A percentile compares a stretch with the other conserved stretches of the same genome.
phyloP scores from a whole-genome alignment of 2,888 invertebrate genomes.

The Cheilosia grossa region DNA sequence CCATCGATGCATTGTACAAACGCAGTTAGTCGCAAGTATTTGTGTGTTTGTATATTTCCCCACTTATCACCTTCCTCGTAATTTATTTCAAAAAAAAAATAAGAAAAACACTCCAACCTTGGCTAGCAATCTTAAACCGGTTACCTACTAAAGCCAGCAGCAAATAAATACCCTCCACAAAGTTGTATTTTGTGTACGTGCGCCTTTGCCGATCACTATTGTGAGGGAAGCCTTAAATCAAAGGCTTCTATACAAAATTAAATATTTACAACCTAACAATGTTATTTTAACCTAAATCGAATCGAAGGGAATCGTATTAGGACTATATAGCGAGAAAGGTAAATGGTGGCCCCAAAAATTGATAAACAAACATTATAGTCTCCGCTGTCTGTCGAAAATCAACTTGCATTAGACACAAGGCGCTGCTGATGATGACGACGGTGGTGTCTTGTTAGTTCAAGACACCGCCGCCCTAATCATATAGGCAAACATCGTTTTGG shows the following conservation, averaged over 20 bases:
- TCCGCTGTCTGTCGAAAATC: conserved; percentile 1
- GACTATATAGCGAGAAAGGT: not conserved
- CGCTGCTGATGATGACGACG: not conserved
- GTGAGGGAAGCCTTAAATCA: conserved; percentile 49
- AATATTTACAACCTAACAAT: conserved; percentile 65
- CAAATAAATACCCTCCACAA: not conserved
- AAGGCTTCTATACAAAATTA: conserved; percentile 47
- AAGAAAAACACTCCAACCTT: conserved; percentile 40
- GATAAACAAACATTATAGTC: conserved; percentile 60
- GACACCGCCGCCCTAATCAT: conserved; percentile 56
- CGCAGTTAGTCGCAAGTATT: conserved; percentile 21
- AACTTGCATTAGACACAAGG: conserved; percentile 18
- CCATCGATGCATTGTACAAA: conserved; percentile 13
- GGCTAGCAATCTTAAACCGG: conserved; percentile 34
- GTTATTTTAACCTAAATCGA: conserved; percentile 65
- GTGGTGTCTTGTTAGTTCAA: conserved; percentile 51
- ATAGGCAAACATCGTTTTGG: conserved; percentile 49
- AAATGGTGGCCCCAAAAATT: conserved; percentile 60
- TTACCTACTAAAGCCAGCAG: not conserved
- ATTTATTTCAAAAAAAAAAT: conserved; percentile 3
- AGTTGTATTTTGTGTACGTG: not conserved
- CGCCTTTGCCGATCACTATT: conserved; percentile 3
- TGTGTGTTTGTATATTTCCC: not conserved
- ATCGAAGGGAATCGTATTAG: not conserved
- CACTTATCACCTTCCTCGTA: conserved; percentile 60